Evolutionary conservation across 2,888 invertebrate genomes (phyloP).

Genomic region (Drosophila cognata): DNA sequence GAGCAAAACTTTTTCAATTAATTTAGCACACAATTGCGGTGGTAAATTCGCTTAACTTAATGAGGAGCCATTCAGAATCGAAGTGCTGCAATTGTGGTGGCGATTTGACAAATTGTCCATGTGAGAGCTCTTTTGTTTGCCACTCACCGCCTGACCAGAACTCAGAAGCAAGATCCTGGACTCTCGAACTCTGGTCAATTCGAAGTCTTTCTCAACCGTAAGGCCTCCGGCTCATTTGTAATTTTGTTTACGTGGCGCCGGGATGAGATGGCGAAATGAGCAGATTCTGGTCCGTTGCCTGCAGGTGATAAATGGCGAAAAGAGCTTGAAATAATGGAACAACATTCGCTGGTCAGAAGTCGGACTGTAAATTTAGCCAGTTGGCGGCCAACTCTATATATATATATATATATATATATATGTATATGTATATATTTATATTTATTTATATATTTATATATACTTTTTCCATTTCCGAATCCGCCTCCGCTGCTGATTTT

Average conservation of each 20-base stretch:
- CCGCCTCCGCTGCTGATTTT: constrained; percentile 1
- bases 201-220: constrained; percentile 4
- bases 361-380: constrained; percentile 48
- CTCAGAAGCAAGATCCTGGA: neutral
- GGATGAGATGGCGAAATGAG: constrained; percentile 8
- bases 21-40: constrained; percentile 65
- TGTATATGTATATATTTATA: neutral
- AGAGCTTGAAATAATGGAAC: constrained; percentile 74
- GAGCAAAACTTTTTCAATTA: constrained; percentile 75
- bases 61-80: constrained; percentile 36
- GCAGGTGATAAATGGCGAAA: constrained; percentile 78
- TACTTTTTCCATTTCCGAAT: neutral
- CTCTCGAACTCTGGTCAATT: neutral
- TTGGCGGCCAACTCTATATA: constrained; percentile 17
- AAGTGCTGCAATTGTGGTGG: constrained; percentile 69
- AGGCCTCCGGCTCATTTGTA: constrained; percentile 54
- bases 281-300: constrained; percentile 34
- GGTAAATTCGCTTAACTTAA: constrained; percentile 63
- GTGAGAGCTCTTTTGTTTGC: constrained; percentile 66
- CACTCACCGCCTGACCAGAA: constrained; percentile 21
- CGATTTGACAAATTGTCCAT: constrained; percentile 78
- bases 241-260: constrained; percentile 46
- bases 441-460: neutral
- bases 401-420: neutral
- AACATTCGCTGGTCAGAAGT: constrained; percentile 63